Base-by-base conservation (phyloP, 2,113 vertebrate genomes). In the Pseudopodoces humilis region DNA sequence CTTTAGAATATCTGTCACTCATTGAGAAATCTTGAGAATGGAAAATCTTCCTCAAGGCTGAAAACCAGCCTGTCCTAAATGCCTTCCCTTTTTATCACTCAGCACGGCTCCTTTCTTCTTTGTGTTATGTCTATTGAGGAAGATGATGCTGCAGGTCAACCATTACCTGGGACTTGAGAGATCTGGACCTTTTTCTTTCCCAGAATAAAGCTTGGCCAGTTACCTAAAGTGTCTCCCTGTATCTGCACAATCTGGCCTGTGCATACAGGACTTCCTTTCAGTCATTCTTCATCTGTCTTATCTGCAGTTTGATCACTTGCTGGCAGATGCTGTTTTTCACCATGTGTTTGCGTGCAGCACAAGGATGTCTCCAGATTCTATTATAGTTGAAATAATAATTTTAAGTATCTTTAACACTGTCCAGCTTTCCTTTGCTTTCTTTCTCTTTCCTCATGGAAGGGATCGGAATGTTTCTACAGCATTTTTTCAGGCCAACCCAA, bases 281-380 rank as follows among this genome's bases (percentile, higher is more conserved):
- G 35, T 63, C 67, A 72, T 92, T 90, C 41, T 90, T 95, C 53
- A 60, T 93, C 60, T 24, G 12, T 56, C 69, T 90, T 94, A 81
- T 35, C 93, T 88, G 52, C 14, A 1, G 31, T 92, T 74, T 19
- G 44, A 71, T 75, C 60, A 23, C 71, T 70, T 90, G 64, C 39
- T 88, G 90, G 68, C 85, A 86, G 88, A 80, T 72, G 39, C 68
- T 94, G 1, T 72, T 91, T 94, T 91, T 91, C 63, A 56, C 74
- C 68, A 0, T 8, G 25, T 50, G 39, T 80, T 91, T 18, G 1
- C 0, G 0, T 53, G 30, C 75, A 88, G 76, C 44, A 75, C 71
- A 58, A 81, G 39, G 39, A 56, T 70, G 30, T 86, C 33, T 86
- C 52, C 52, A 84, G 49, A 47, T 56, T 81, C 55, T 84, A 17